These are phyloP conservation scores for Lamprologus lemairii DNA, from an alignment of 2,113 vertebrate genomes.

Conservation along the genomic window DNA sequence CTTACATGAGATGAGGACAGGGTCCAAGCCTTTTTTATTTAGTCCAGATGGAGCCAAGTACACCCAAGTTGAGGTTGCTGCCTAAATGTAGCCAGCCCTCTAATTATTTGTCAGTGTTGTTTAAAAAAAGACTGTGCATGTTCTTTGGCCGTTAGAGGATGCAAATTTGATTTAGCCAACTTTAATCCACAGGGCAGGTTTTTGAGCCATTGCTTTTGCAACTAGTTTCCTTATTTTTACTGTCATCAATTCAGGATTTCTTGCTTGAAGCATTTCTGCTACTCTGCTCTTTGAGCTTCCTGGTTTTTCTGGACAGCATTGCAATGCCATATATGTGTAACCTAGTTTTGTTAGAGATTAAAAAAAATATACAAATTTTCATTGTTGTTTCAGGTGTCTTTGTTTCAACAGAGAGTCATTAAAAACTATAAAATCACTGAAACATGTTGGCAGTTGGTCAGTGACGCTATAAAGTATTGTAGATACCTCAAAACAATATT, in stretches of 20 bases:
- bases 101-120: neutral
- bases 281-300: neutral
- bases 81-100: neutral
- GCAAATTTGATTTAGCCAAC: neutral
- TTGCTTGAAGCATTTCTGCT: neutral
- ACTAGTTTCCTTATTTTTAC: neutral
- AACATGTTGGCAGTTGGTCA: neutral
- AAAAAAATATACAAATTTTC: neutral
- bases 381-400: neutral
- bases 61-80: slow-evolving; percentile 14
- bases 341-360: neutral
- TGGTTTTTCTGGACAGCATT: neutral
- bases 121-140: neutral
- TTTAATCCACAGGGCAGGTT: neutral
- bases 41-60: neutral
- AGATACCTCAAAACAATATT: neutral
- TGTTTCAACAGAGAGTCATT: neutral
- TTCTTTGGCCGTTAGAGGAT: neutral
- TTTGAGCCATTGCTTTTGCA: neutral
- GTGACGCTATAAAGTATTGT: neutral
- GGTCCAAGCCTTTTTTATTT: neutral
- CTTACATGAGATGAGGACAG: slow-evolving; percentile 7
- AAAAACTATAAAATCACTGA: neutral
- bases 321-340: too few relatives aligned
- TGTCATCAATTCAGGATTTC: neutral